Percentiles rank a stretch among this genome's conserved stretches.
These are phyloP conservation scores for Crocuta crocuta DNA, from an alignment of 2,113 vertebrate species.

Conservation along the genomic window DNA sequence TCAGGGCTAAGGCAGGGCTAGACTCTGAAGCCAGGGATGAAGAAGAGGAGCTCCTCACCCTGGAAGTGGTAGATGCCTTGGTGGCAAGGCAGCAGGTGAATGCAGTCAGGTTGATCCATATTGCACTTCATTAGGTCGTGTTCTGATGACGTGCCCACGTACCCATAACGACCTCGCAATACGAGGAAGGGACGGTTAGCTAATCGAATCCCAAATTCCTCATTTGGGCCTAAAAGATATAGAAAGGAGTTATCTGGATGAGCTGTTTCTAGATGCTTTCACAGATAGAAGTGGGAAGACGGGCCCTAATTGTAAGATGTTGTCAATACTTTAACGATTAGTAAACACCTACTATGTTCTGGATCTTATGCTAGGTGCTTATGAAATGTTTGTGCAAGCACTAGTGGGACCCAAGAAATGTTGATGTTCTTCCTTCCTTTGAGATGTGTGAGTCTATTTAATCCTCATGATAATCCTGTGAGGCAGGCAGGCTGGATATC, in stretches of 20 bases:
- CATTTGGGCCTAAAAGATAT: constrained; percentile 72
- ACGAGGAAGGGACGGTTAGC: constrained; percentile 81
- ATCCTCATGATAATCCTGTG: neutral
- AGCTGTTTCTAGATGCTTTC: neutral
- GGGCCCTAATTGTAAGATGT: neutral
- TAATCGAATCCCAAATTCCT: constrained; percentile 81
- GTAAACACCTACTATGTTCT: neutral
- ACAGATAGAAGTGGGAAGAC: neutral
- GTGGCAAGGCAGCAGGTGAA: constrained; percentile 79
- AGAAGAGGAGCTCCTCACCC: constrained; percentile 70
- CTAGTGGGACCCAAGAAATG: neutral
- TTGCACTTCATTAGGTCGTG: constrained; percentile 78
- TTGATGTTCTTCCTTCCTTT: constrained; percentile 5
- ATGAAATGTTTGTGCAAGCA: neutral
- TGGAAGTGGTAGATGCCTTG: constrained; percentile 83
- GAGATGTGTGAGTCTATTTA: neutral
- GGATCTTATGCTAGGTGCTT: neutral
- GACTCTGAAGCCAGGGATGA: neutral
- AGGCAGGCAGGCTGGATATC: neutral
- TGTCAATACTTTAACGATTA: neutral
- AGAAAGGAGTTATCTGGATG: neutral
- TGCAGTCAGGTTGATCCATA: constrained; percentile 76
- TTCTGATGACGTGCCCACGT: constrained; percentile 69
- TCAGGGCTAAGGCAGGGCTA: neutral
- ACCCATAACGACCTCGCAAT: constrained; percentile 80